These are phyloP conservation scores for Hypena proboscidalis DNA, from an alignment of 2,888 invertebrate genomes.

Conservation along the genomic window DNA sequence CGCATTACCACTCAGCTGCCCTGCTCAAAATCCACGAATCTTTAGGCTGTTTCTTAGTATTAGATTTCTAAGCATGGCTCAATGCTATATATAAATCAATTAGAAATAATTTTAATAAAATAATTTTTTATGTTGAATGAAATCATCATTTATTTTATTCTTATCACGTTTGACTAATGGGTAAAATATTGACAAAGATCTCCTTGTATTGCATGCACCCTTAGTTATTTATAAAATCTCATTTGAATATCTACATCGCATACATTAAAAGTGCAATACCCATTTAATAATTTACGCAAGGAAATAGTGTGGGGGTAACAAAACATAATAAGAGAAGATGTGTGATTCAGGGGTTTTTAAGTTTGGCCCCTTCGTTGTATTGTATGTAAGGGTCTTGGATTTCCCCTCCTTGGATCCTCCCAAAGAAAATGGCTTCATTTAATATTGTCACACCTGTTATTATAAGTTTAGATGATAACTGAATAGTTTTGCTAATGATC, in stretches of 20 bases:
- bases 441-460: constrained; percentile 28
- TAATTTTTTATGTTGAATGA: too few species aligned
- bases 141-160: too few species aligned
- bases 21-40: too few species aligned
- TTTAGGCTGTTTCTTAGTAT: too few species aligned
- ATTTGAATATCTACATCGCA: constrained; percentile 18
- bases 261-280: constrained; percentile 34
- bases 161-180: constrained; percentile 2
- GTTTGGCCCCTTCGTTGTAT: not conserved
- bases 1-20: too few species aligned
- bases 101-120: too few species aligned
- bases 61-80: too few species aligned
- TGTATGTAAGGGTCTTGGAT: constrained; percentile 9
- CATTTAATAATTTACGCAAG: constrained; percentile 33
- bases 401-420: too few species aligned
- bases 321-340: constrained; percentile 19
- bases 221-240: constrained; percentile 7
- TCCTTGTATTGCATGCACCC: constrained; percentile 4
- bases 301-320: constrained; percentile 19
- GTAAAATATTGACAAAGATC: constrained; percentile 4
- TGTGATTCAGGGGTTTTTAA: constrained; percentile 10
- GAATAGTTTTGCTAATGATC: constrained; percentile 4
- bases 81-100: too few species aligned
- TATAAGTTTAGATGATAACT: not conserved
- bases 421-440: constrained; percentile 26